phyloP scores from a whole-genome alignment of 1,140 invertebrate species.

The Neuroterus valhalla region DNA sequence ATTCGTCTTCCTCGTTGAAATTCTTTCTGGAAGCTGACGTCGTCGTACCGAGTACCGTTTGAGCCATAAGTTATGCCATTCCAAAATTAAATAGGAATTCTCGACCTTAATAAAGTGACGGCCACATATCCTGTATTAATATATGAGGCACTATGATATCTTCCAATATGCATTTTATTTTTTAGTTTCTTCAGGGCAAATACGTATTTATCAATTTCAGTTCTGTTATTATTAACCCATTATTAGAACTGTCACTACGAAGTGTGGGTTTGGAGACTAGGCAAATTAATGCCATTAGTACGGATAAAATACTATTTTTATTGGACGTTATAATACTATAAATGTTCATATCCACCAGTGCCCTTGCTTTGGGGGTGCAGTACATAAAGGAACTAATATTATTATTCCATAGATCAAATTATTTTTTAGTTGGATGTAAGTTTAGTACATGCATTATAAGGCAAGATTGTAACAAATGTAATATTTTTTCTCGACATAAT shows the following conservation, averaged over 20 bases:
- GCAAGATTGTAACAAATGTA: too few species aligned
- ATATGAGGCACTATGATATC: background rate
- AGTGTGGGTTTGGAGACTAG: background rate
- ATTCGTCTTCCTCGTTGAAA: slow-evolving; percentile 15
- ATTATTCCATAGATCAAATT: too few species aligned
- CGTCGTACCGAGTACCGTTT: background rate
- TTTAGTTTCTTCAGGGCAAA: background rate
- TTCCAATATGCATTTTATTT: too few species aligned
- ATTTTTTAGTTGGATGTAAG: too few species aligned
- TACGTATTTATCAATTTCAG: slow-evolving; percentile 3
- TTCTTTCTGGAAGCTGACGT: background rate
- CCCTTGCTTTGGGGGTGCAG: too few species aligned
- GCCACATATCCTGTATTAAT: background rate
- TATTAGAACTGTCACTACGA: background rate
- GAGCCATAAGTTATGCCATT: background rate
- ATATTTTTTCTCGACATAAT: too few species aligned
- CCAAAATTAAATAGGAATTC: background rate
- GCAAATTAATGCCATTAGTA: background rate
- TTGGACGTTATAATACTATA: background rate
- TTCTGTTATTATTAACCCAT: background rate
- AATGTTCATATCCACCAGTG: background rate
- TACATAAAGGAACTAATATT: too few species aligned
- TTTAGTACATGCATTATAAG: too few species aligned
- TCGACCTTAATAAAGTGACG: background rate
- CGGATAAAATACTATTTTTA: background rate